Percentiles rank a stretch among this genome's conserved stretches.
phyloP scores from a whole-genome alignment of 2,888 invertebrate species.

The Sialis lutaria region DNA sequence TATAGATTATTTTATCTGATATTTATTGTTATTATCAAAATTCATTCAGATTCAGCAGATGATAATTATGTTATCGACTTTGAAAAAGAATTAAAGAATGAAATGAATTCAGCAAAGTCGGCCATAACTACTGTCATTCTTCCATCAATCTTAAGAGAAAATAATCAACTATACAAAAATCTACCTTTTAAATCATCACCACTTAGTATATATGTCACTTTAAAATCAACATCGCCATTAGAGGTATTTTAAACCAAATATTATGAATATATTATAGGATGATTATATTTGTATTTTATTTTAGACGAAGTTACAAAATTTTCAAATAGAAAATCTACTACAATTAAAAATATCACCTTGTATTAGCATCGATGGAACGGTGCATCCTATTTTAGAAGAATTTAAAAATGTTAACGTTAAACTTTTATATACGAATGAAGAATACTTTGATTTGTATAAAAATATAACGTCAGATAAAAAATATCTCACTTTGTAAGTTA shows the following conservation, averaged over 20 bases:
- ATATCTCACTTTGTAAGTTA: neutral
- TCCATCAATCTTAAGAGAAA: constrained; percentile 24
- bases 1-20: no score
- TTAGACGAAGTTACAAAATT: constrained; percentile 21
- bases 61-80: constrained; percentile 17
- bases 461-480: neutral
- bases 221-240: constrained; percentile 23
- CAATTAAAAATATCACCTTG: constrained; percentile 28
- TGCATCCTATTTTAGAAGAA: constrained; percentile 27
- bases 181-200: constrained; percentile 25
- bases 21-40: no score
- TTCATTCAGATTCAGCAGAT: neutral
- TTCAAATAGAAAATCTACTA: constrained; percentile 26
- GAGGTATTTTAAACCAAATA: constrained; percentile 17
- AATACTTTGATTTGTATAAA: neutral
- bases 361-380: constrained; percentile 21
- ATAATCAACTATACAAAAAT: constrained; percentile 24
- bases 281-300: constrained; percentile 7
- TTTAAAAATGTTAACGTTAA: constrained; percentile 32
- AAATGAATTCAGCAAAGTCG: constrained; percentile 15
- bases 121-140: constrained; percentile 23
- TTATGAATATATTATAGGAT: neutral
- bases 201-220: constrained; percentile 26
- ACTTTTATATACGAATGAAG: constrained; percentile 23
- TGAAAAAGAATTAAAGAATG: constrained; percentile 18